Evolutionary conservation across 2,888 invertebrate genomes (phyloP).

Genomic region (Criorhina ranunculi): DNA sequence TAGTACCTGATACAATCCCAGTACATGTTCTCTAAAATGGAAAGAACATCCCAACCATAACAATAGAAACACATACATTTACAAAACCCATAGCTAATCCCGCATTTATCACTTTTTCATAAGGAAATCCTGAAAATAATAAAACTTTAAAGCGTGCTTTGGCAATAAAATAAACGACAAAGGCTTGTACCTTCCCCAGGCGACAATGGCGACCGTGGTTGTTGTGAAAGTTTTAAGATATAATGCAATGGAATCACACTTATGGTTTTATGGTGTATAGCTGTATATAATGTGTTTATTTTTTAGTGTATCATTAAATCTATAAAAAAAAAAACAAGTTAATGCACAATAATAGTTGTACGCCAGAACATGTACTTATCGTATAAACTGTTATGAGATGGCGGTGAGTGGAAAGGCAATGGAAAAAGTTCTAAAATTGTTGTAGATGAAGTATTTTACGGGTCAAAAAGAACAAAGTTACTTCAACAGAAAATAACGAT

Average conservation of each 20-base stretch:
- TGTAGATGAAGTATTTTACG: too few species aligned
- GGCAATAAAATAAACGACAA: slow-evolving; percentile 22
- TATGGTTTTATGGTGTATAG: slow-evolving; percentile 7
- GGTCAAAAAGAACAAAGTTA: too few species aligned
- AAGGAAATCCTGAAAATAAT: neutral
- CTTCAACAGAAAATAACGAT: too few species aligned
- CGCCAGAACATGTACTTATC: neutral
- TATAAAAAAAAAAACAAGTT: neutral
- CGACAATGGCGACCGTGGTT: neutral
- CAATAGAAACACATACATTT: neutral
- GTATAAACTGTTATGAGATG: neutral
- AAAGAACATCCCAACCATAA: neutral
- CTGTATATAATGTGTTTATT: neutral
- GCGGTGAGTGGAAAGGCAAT: neutral
- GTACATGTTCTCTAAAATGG: too few species aligned
- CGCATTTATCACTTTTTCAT: slow-evolving; percentile 16
- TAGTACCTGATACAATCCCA: too few species aligned
- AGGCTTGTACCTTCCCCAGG: neutral
- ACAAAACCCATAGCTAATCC: neutral
- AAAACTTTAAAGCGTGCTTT: slow-evolving; percentile 12
- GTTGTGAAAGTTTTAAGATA: neutral
- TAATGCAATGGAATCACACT: neutral
- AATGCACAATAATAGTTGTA: neutral
- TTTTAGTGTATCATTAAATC: slow-evolving; percentile 10
- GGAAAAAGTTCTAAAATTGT: neutral